These are phyloP conservation scores for Danio kyathit DNA, from an alignment of 2,797 vertebrate genomes.

Conservation along the genomic window DNA sequence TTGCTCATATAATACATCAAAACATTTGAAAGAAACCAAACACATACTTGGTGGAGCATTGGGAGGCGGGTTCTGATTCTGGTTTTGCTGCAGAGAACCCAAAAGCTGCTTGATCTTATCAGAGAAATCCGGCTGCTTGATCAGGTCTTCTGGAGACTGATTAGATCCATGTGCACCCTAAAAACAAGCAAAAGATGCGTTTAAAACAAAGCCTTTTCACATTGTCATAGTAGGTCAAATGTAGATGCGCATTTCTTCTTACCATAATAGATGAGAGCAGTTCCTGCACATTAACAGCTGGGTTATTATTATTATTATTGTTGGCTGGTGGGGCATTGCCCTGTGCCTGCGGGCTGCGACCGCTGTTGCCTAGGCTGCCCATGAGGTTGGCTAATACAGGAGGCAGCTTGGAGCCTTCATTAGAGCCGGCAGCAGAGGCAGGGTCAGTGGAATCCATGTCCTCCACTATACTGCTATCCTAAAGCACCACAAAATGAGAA, in stretches of 20 bases:
- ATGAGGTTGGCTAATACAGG: slow-evolving; percentile 94
- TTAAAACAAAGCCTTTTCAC: slow-evolving; percentile 4
- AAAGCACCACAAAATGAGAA: slow-evolving; percentile 30
- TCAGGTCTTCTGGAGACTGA: slow-evolving; percentile 90
- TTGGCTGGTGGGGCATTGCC: slow-evolving; percentile 68
- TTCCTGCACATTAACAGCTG: slow-evolving; percentile 90
- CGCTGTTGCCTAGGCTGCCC: slow-evolving; percentile 85
- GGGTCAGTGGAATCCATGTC: slow-evolving; percentile 83
- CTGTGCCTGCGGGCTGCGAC: slow-evolving; percentile 75
- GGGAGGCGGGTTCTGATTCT: slow-evolving; percentile 73
- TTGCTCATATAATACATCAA: neutral
- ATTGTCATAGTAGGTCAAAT: neutral
- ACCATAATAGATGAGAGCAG: slow-evolving; percentile 96
- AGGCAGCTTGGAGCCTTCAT: slow-evolving; percentile 87
- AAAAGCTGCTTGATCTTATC: slow-evolving; percentile 94
- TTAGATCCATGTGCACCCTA: slow-evolving; percentile 84
- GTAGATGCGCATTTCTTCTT: slow-evolving; percentile 19
- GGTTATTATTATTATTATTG: slow-evolving; percentile 60
- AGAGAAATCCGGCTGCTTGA: slow-evolving; percentile 93
- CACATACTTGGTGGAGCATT: slow-evolving; percentile 74
- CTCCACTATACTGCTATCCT: slow-evolving; percentile 88
- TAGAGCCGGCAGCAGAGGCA: slow-evolving; percentile 67
- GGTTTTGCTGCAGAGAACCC: slow-evolving; percentile 85
- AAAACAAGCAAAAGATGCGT: neutral
- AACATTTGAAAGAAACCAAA: neutral